Evolutionary conservation across 2,888 invertebrate species (phyloP).

Genomic region (Synanthedon andrenaeformis): DNA sequence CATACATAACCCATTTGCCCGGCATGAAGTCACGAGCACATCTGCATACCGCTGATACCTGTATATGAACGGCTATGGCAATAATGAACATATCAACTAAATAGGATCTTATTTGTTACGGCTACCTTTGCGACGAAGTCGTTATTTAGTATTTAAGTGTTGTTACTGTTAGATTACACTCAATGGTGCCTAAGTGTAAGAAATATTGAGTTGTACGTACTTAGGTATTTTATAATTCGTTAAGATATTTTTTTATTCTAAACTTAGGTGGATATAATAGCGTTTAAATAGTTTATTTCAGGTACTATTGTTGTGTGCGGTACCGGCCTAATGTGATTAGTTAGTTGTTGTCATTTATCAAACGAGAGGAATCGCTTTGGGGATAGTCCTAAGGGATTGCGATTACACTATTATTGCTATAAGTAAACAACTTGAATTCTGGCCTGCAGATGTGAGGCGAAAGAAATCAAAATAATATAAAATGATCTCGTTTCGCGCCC

Average conservation of each 20-base stretch:
- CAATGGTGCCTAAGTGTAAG: slow-evolving; percentile 29
- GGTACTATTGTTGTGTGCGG: not conserved
- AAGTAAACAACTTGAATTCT: too few relatives aligned
- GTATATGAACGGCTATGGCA: slow-evolving; percentile 34
- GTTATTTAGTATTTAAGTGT: slow-evolving; percentile 47
- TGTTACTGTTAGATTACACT: slow-evolving; percentile 14
- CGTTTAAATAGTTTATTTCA: not conserved
- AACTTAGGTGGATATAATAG: not conserved
- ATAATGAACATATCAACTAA: slow-evolving; percentile 59
- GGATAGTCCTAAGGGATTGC: too few relatives aligned
- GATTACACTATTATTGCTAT: too few relatives aligned
- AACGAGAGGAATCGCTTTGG: too few relatives aligned
- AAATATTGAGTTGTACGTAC: not conserved
- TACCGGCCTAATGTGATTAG: not conserved
- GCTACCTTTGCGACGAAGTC: slow-evolving; percentile 36
- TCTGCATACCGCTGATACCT: slow-evolving; percentile 25
- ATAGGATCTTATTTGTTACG: slow-evolving; percentile 30
- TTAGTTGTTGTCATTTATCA: too few relatives aligned
- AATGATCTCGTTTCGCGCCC: too few relatives aligned
- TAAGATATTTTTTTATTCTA: not conserved
- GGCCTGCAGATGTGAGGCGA: too few relatives aligned
- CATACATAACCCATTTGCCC: slow-evolving; percentile 31
- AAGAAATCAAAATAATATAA: too few relatives aligned
- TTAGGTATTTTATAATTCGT: not conserved
- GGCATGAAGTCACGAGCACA: slow-evolving; percentile 38